These are phyloP conservation scores for Aphaenogaster ashmeadi DNA, from an alignment of 1,140 invertebrate genomes.

Conservation along the genomic window DNA sequence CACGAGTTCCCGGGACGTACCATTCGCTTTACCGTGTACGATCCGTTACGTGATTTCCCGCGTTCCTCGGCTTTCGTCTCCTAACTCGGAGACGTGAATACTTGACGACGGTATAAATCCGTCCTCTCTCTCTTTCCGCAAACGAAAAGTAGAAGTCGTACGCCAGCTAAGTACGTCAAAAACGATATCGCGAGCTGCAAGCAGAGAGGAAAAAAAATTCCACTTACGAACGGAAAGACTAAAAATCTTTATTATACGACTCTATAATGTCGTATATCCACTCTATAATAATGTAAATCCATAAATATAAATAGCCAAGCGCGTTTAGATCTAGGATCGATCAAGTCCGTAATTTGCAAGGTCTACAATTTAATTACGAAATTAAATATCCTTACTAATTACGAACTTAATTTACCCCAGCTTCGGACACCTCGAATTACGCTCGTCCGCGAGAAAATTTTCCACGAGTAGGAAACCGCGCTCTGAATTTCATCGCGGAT, in stretches of 20 bases:
- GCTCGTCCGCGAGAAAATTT: slow-evolving; percentile 4
- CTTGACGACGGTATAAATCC: slow-evolving; percentile 10
- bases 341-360: neutral
- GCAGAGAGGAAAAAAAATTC: neutral
- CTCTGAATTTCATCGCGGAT: slow-evolving; percentile 18
- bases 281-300: neutral
- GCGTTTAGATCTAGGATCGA: neutral
- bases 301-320: neutral
- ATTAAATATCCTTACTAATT: neutral
- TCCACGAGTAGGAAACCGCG: neutral
- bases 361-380: neutral
- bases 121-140: neutral
- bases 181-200: neutral
- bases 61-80: slow-evolving; percentile 39
- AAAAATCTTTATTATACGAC: neutral
- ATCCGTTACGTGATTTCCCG: slow-evolving; percentile 33
- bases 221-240: too few species aligned
- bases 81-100: slow-evolving; percentile 14
- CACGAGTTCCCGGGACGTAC: slow-evolving; percentile 1
- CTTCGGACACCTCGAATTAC: neutral
- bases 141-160: neutral
- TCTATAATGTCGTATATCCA: neutral
- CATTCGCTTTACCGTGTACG: slow-evolving; percentile 13
- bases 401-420: neutral
- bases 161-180: neutral